These are phyloP conservation scores for Sphenodon punctatus DNA, from an alignment of 2,797 vertebrate genomes.

Conservation along the genomic window DNA sequence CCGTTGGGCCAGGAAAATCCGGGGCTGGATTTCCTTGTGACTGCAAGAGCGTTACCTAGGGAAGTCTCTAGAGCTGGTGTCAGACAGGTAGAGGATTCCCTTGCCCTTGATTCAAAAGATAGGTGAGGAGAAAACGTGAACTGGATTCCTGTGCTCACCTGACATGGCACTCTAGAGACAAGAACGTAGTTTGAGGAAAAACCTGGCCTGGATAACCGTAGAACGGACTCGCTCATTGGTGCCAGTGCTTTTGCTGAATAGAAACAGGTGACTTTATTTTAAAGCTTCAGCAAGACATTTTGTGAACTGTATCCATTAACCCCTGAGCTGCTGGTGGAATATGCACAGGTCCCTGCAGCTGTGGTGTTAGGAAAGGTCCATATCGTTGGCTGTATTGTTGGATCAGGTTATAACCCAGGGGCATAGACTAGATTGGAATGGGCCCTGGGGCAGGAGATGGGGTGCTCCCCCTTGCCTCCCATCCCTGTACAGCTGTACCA, in stretches of 20 bases:
- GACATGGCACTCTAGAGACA: no score
- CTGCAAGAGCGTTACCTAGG: background rate
- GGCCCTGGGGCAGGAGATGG: no score
- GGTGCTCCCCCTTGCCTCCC: no score
- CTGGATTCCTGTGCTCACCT: background rate
- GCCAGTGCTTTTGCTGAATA: background rate
- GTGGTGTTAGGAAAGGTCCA: fast-evolving
- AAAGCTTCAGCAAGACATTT: fast-evolving
- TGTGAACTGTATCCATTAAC: background rate
- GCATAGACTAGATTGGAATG: no score
- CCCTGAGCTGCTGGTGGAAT: background rate
- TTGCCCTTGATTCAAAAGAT: background rate
- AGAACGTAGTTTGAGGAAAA: no score
- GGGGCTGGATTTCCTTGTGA: slow-evolving; percentile 23
- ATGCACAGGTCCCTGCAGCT: background rate
- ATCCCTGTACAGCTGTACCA: no score
- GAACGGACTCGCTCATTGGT: fast-evolving
- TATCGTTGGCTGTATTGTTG: fast-evolving
- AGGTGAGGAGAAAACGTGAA: background rate
- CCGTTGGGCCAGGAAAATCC: background rate
- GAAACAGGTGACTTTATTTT: background rate
- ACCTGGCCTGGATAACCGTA: background rate
- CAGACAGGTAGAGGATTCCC: slow-evolving; percentile 14
- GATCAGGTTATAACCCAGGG: no score
- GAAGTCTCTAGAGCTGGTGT: slow-evolving; percentile 34